Conservation (phyloP, 2,888 invertebrate species). For the Drosophila histrio region DNA sequence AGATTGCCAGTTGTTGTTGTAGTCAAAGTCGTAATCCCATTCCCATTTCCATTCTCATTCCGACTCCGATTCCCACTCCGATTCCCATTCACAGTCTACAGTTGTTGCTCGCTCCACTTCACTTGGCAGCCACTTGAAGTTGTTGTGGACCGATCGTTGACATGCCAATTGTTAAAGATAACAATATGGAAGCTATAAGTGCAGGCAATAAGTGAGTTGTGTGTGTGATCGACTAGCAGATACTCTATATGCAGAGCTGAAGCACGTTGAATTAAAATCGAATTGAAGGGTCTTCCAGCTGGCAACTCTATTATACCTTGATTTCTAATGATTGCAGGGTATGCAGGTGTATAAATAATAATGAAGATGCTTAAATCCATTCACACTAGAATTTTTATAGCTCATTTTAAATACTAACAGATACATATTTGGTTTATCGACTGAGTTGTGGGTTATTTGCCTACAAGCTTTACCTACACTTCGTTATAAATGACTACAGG, state of each 20-base stretch:
- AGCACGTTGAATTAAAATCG: no score
- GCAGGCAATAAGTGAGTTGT: not conserved
- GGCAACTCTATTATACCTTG: no score
- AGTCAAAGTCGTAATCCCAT: not conserved
- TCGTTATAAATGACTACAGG: not conserved
- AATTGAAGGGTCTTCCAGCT: no score
- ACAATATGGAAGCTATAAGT: conserved; percentile 1
- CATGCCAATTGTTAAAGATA: conserved; percentile 50
- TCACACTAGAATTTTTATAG: no score
- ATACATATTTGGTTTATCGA: no score
- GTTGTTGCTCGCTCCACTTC: conserved; percentile 38
- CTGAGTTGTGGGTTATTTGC: no score
- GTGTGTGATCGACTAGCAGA: not conserved
- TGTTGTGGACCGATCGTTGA: conserved; percentile 43
- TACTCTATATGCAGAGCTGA: not conserved
- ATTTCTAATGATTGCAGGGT: no score
- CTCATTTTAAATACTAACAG: no score
- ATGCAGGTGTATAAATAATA: no score
- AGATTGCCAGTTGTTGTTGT: no score
- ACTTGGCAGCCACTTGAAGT: conserved; percentile 40
- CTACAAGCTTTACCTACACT: no score
- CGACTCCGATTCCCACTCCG: not conserved
- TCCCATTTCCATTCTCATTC: not conserved
- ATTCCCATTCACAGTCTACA: not conserved
- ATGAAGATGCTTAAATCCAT: no score